These are phyloP conservation scores for Platycheirus albimanus DNA, from an alignment of 2,888 invertebrate species.

Conservation along the genomic window DNA sequence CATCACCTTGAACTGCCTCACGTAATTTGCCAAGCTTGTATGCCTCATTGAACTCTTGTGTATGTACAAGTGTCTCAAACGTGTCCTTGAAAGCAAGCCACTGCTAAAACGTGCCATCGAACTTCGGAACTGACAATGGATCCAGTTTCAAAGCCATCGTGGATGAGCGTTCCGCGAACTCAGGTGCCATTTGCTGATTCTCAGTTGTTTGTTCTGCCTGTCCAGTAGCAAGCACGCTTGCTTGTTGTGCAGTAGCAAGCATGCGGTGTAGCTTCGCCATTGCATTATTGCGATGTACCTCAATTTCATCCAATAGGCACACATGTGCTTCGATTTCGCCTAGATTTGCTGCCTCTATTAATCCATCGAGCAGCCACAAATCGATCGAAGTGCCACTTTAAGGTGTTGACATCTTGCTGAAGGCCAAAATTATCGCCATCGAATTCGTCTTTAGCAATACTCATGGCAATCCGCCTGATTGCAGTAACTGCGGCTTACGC, in stretches of 20 bases:
- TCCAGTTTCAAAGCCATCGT: too few relatives aligned
- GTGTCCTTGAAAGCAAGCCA: too few relatives aligned
- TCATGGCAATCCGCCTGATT: not conserved
- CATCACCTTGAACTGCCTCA: conserved; percentile 15
- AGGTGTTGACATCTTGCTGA: too few relatives aligned
- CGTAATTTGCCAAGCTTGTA: too few relatives aligned
- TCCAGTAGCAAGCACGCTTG: too few relatives aligned
- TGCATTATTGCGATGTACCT: too few relatives aligned
- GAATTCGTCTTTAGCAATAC: not conserved
- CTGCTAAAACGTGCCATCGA: conserved; percentile 29
- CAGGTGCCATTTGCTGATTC: too few relatives aligned
- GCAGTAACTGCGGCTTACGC: not conserved
- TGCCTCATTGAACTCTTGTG: conserved; percentile 21
- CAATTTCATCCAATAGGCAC: not conserved
- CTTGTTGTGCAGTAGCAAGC: not conserved
- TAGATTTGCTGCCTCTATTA: not conserved
- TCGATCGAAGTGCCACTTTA: too few relatives aligned
- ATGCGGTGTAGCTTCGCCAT: not conserved
- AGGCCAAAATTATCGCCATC: not conserved
- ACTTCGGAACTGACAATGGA: not conserved
- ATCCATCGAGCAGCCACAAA: not conserved
- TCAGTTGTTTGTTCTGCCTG: too few relatives aligned
- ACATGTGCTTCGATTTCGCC: not conserved
- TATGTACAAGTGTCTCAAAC: conserved; percentile 44
- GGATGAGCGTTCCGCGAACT: too few relatives aligned